Evolutionary conservation across 2,888 invertebrate species (phyloP).

Genomic region (Thelaira solivaga): DNA sequence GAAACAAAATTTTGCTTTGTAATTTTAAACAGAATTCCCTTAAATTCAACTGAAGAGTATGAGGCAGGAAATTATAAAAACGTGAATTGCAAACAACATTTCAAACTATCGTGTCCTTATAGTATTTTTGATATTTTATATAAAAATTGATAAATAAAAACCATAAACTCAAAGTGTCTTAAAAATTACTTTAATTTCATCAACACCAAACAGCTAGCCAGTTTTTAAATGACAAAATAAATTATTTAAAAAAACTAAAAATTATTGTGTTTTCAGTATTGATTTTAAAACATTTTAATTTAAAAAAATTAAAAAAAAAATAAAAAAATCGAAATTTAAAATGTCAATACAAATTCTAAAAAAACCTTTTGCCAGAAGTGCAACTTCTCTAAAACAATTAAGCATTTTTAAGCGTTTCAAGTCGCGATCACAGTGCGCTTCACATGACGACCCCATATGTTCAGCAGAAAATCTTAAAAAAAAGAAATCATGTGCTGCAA

Average conservation of each 20-base stretch:
- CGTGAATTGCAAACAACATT: constrained; percentile 50
- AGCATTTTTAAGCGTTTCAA: neutral
- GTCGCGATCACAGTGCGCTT: constrained; percentile 9
- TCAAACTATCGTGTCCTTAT: constrained; percentile 66
- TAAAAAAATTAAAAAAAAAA: too few species aligned
- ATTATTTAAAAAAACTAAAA: too few species aligned
- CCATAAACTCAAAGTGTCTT: too few species aligned
- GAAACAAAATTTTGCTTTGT: neutral
- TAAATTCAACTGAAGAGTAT: neutral
- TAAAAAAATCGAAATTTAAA: constrained; percentile 21
- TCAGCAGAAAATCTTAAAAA: constrained; percentile 23
- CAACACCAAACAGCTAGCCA: too few species aligned
- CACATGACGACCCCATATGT: constrained; percentile 23
- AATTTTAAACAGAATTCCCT: constrained; percentile 12
- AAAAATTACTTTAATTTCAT: too few species aligned
- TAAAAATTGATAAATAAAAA: too few species aligned
- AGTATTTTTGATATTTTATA: constrained; percentile 63
- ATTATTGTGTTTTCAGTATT: too few species aligned
- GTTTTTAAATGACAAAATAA: too few species aligned
- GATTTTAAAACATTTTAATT: too few species aligned
- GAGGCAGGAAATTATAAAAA: neutral
- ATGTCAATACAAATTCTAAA: constrained; percentile 22
- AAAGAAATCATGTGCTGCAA: constrained; percentile 14
- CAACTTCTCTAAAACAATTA: too few species aligned
- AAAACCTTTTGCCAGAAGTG: neutral